Conservation (phyloP, 2,797 vertebrate species). For the Sebastes paucispinis region DNA sequence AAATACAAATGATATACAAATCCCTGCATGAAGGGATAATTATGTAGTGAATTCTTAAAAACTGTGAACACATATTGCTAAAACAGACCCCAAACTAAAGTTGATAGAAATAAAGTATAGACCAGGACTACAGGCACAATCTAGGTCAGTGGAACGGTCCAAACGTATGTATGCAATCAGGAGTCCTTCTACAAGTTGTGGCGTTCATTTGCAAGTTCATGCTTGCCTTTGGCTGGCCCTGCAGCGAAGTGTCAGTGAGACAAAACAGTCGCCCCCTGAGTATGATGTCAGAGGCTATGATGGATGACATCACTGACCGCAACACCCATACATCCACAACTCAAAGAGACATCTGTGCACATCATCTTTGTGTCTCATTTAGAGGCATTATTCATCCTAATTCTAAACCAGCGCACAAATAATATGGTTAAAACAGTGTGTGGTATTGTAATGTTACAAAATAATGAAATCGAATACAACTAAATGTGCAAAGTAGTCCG, state of each 20-base stretch:
- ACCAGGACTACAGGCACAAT: background rate
- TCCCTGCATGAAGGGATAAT: background rate
- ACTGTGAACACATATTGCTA: background rate
- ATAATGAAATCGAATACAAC: background rate
- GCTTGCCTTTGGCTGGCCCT: conserved; percentile 51
- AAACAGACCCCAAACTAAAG: conserved; percentile 7
- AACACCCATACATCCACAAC: conserved; percentile 40
- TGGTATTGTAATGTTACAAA: no score
- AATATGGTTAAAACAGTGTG: background rate
- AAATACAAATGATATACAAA: conserved; percentile 10
- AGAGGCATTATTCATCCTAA: background rate
- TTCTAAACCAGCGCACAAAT: background rate
- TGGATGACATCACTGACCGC: conserved; percentile 70
- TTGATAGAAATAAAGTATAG: background rate
- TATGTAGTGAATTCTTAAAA: background rate
- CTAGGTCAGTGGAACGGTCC: conserved; percentile 38
- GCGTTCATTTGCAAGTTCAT: conserved; percentile 46
- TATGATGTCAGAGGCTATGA: conserved; percentile 65
- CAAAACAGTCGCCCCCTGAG: conserved; percentile 51
- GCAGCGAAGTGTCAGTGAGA: conserved; percentile 56
- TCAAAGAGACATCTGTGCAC: conserved; percentile 26
- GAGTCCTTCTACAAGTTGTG: conserved; percentile 5
- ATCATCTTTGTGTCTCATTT: conserved; percentile 12
- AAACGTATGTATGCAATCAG: conserved; percentile 24
- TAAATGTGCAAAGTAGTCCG: background rate